Conservation (phyloP, 1,140 invertebrate species). For the Palaemon carinicauda region DNA sequence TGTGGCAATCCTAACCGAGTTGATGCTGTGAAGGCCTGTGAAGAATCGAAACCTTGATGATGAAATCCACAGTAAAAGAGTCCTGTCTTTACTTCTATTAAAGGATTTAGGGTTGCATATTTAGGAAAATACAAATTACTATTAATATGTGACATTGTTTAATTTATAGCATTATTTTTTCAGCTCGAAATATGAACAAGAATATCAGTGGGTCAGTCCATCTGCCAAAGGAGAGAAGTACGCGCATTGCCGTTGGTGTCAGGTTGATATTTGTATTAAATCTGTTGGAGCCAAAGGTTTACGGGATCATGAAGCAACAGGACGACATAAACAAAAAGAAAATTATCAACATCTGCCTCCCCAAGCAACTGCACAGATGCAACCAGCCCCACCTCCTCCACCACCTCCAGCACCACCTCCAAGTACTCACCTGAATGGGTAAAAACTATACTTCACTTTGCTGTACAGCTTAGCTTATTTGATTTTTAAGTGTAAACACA, state of each 20-base stretch:
- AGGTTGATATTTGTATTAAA: constrained; percentile 54
- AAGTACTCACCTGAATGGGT: constrained; percentile 7
- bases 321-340: constrained; percentile 52
- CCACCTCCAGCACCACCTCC: neutral
- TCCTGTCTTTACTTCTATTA: too few relatives aligned
- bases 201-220: constrained; percentile 48
- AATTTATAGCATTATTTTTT: neutral
- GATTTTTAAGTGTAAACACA: too few relatives aligned
- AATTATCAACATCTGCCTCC: constrained; percentile 6
- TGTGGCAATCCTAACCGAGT: too few relatives aligned
- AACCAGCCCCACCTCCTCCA: neutral
- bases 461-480: neutral
- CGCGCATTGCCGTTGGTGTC: constrained; percentile 44
- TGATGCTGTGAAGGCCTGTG: too few relatives aligned
- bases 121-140: too few relatives aligned
- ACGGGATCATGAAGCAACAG: constrained; percentile 53
- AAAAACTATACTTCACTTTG: neutral
- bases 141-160: neutral
- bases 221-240: constrained; percentile 48
- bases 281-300: constrained; percentile 51
- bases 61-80: too few relatives aligned
- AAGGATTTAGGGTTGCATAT: too few relatives aligned
- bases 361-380: neutral
- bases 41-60: too few relatives aligned
- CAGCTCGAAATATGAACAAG: constrained; percentile 50